Base-by-base conservation (phyloP, 2,888 invertebrate genomes). In the Heliconius cydno region DNA sequence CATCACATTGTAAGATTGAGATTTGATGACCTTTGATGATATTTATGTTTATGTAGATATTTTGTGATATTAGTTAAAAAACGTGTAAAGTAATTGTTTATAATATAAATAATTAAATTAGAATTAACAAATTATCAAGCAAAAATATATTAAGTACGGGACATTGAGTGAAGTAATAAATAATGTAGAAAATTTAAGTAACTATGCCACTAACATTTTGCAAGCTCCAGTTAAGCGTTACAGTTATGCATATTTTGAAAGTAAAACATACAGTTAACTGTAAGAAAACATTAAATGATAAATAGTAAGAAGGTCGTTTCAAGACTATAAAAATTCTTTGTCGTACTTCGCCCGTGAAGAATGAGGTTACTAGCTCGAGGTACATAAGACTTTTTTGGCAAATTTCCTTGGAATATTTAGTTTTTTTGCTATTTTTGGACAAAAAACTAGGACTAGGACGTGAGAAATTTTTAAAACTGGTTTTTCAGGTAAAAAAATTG, bases 321-420 rank as follows among this genome's bases (percentile, higher is more conserved):
- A n/a, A n/a, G 68, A 74, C 60, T 71, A 80, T 80, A 74, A 67
- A 80, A 80, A 78, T 78, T 78, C 73, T 78, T 80, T 77, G 77
- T 74, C 68, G 78, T 80, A 78, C 75, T 78, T 77, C 71, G 77
- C 65, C 66, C 72, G 60, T 68, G 78, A 80, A 78, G 78, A 82
- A 81, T 81, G 57, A 80, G 81, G 80, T 82, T 79, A 82, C 57
- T 80, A 76, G 80, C 60, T 77, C 77, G 76, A 76, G 73, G 74
- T 46, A 22, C 63, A 19, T 30, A 34, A 46, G 57, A 25, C n/a
- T 67, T 38, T 78, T 57, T 46, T 60, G 57, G 25, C 30, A 52
- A 38, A 57, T 30, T 65, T 71, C 71, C 77, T 77, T 78, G 30
- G 72, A 72, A 65, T 52, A 78, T 72, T 12, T 67, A 25, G 13